A percentile compares a stretch with the other conserved stretches of the same genome.
These are phyloP conservation scores for Lacanobia wlatinum DNA, from an alignment of 2,888 invertebrate species.

Conservation along the genomic window DNA sequence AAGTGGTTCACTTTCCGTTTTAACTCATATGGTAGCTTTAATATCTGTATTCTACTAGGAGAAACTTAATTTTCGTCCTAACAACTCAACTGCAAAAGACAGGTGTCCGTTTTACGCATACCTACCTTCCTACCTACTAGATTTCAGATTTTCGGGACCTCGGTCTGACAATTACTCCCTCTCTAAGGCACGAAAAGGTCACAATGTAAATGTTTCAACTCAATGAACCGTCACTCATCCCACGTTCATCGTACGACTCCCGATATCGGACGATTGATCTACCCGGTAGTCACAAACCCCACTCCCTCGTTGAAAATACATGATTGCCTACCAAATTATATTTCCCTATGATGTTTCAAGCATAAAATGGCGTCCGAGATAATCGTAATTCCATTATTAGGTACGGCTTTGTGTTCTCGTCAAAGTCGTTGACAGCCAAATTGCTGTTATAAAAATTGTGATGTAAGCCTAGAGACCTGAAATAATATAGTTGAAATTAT, in stretches of 20 bases:
- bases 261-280: slow-evolving; percentile 34
- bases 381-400: slow-evolving; percentile 48
- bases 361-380: slow-evolving; percentile 40
- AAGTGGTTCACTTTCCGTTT: not conserved
- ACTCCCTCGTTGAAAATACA: slow-evolving; percentile 36
- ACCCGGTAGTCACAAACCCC: slow-evolving; percentile 5
- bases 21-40: not conserved
- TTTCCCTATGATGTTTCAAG: slow-evolving; percentile 52
- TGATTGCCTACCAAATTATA: slow-evolving; percentile 44
- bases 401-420: slow-evolving; percentile 23
- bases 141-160: not conserved
- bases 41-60: not conserved
- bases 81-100: not conserved
- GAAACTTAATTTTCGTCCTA: not conserved
- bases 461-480: slow-evolving; percentile 6
- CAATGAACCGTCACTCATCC: slow-evolving; percentile 31
- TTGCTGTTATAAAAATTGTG: slow-evolving; percentile 29
- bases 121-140: not conserved
- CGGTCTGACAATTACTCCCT: not conserved
- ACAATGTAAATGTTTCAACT: slow-evolving; percentile 27
- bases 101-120: not conserved
- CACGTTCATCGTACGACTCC: not conserved
- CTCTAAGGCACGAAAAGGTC: slow-evolving; percentile 1
- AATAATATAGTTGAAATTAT: slow-evolving; percentile 6
- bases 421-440: slow-evolving; percentile 43